phyloP scores from a whole-genome alignment of 2,888 invertebrate genomes.

The Odontothrips loti region DNA sequence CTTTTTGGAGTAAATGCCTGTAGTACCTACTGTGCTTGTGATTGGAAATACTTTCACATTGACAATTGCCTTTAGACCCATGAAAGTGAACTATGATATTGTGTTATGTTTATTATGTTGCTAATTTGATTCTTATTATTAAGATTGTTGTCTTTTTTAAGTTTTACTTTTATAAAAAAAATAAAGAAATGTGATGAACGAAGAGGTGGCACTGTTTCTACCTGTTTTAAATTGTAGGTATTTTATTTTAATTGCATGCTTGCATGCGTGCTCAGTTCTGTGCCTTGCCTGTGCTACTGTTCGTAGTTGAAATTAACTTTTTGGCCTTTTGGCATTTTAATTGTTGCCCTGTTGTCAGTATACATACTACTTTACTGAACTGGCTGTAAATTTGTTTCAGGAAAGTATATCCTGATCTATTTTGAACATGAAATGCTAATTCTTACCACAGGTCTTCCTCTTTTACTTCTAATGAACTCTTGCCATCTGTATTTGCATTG shows the following conservation, averaged over 20 bases:
- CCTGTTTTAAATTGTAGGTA: not conserved
- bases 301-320: not conserved
- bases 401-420: not conserved
- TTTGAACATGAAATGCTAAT: not conserved
- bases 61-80: not conserved
- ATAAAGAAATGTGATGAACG: not conserved
- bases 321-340: not conserved
- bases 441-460: not conserved
- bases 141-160: conserved; percentile 21
- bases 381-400: not conserved
- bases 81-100: not conserved
- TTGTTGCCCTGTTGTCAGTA: not conserved
- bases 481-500: conserved; percentile 1
- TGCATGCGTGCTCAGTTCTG: conserved; percentile 16
- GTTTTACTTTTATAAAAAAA: not conserved
- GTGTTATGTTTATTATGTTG: not conserved
- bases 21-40: not conserved
- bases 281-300: not conserved
- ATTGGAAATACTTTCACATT: not conserved
- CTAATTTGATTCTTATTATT: conserved; percentile 13
- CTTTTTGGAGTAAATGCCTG: not conserved
- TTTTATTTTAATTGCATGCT: conserved; percentile 12
- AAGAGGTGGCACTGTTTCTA: conserved; percentile 3
- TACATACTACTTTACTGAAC: not conserved
- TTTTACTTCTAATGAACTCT: not conserved